phyloP scores from a whole-genome alignment of 37 sponge, comb jelly and placozoan species.

The Aplysina aerophoba region DNA sequence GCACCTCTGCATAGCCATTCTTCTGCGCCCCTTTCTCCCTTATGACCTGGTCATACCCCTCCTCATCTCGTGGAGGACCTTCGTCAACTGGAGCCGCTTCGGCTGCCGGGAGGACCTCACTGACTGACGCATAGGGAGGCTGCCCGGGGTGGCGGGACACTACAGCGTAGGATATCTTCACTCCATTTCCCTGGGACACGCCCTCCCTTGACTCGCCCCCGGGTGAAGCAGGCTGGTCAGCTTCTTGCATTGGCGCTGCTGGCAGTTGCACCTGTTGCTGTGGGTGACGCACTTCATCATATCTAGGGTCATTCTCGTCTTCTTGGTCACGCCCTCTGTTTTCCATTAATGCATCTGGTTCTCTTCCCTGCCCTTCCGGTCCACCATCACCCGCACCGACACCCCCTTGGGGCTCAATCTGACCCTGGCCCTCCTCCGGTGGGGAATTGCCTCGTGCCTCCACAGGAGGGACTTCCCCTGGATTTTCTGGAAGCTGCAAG shows the following conservation, averaged over 20 bases:
- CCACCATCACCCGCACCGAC: no score
- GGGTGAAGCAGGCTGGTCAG: no score
- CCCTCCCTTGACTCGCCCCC: conserved; percentile 19
- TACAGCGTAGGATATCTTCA: conserved; percentile 1
- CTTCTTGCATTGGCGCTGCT: not conserved
- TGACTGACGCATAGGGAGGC: conserved; percentile 2
- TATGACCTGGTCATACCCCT: conserved; percentile 3
- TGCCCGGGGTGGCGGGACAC: conserved; percentile 20
- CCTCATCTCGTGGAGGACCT: conserved; percentile 26
- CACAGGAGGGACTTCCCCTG: no score
- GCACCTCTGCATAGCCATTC: conserved; percentile 50
- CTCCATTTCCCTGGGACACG: not conserved
- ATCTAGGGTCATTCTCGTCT: conserved; percentile 21
- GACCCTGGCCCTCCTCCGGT: no score
- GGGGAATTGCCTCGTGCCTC: no score
- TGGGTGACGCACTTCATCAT: not conserved
- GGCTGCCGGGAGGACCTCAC: conserved; percentile 1
- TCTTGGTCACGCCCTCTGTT: not conserved
- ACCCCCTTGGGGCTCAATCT: no score
- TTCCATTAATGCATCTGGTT: no score
- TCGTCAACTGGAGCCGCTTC: conserved; percentile 7
- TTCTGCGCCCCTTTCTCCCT: not conserved
- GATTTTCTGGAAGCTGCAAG: no score
- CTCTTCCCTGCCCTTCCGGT: no score
- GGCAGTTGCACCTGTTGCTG: not conserved